Evolutionary conservation across 2,113 vertebrate genomes (phyloP), one percentile per base, ranked within the genome.

Genomic region (Aspiorhynchus laticeps): DNA sequence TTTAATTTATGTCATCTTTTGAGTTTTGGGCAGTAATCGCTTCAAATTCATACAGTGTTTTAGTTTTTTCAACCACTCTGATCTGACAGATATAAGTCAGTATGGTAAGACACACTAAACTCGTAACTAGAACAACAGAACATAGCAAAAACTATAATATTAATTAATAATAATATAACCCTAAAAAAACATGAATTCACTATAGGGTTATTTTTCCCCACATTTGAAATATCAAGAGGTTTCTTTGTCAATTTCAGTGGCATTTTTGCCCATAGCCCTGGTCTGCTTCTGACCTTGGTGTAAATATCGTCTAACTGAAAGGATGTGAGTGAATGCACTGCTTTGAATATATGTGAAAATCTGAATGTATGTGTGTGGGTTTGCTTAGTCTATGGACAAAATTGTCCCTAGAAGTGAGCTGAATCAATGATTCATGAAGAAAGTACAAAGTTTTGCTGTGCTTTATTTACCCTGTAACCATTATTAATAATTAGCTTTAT

Each of bases 361-460:
- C 83, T 17, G 59, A 84, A 78, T 74, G 65, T 48, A 65, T 79
- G 85, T 88, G 85, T 67, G 28, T 31, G 3, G 12, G 26, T 65
- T 71, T 36, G 33, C 17, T 21, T 36, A 36, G 67, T 71, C 19
- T 36, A 1, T 17, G 8, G 31, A 9, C 7, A 15, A 36, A 21
- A 21, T 36, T 71, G 31, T 36, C 17, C 31, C 9, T 33, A 36
- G 14, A 67, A 67, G 14, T 67, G 28, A 71, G 31, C 67, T 36
- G 31, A 71, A 36, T 36, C 31, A 69, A 15, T 2, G 3, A 26
- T 63, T 26, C n/a, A 63, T 26, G n/a, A 63, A 63, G 61, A 26
- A 63, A 67, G 63, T 67, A 17, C 28, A 26, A 6, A 3, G 7
- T 14, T 26, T 28, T 26, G 24, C 1, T 65, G 12, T 2, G 7